Base-by-base conservation (phyloP, 2,888 invertebrate species). In the Meteorus colon region DNA sequence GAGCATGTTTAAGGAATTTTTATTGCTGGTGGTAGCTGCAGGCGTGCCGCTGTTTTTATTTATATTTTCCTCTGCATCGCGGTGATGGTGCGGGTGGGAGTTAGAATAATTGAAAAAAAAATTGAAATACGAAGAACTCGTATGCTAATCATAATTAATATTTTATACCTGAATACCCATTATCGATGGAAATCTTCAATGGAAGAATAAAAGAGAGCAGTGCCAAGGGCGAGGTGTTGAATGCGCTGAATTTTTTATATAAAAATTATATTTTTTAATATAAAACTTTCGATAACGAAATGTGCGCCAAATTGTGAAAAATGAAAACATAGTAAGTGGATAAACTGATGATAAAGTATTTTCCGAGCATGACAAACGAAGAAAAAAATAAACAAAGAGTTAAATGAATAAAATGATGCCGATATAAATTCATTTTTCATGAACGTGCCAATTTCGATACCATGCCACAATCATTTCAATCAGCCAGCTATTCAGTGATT, bases 101-200 rank as follows among this genome's bases (percentile, higher is more conserved):
- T 83, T 73, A 79, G 82, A 78, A 77, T 73, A 74, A 74, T 76
- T 79, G 77, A 76, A 67, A 77, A 60, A 71, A 63, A 24, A 51
- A 29, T 66, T 59, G 19, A 69, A 73, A 60, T 63, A 73, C 37
- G 60, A 76, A 77, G 34, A 60, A 78, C 77, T 60, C 31, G 62
- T 77, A 81, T 81, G 79, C 73, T 77, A 69, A 62, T 16, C 45
- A 71, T 75, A 73, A 75, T 55, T 68, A 74, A 69, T 24, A 12
- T 31, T 69, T 24, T 37, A 73, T 69, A 78, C 76, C 80, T 79
- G 79, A 81, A 77, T 80, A 85, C 87, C 87, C 84, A 86, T 80
- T 87, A 86, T 87, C 87, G 87, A 87, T 83, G 87, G 85, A 86
- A 24, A 82, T 81, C 75, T 75, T 4, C 1, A 8, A 55, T 19